Evolutionary conservation across 2,888 invertebrate species (phyloP), one percentile per base, ranked within the genome.

Genomic region (Xiphydria camelus): DNA sequence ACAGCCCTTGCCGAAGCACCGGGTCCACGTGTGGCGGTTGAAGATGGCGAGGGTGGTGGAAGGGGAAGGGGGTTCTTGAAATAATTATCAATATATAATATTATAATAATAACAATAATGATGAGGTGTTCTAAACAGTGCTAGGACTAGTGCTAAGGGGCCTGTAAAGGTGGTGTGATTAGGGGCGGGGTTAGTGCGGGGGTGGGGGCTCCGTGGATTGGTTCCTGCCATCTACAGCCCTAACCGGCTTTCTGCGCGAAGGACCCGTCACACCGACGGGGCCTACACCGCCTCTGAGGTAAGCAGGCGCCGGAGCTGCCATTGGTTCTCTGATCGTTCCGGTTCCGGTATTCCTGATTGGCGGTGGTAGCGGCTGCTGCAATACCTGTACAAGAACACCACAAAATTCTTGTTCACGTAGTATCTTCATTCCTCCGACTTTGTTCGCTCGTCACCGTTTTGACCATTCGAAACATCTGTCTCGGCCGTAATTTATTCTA

Each of bases 121-220:
- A 74, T 69, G 73, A 72, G 65, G 69, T 73, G 72, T 70, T 75
- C 70, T 74, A 73, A 75, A 73, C 69, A 74, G 70, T 74, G 73
- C 72, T 75, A 73, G 71, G 75, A 75, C 75, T 75, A 75, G 74
- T 73, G 74, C 75, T 75, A 75, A 63, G 62, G 61, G 66, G 62
- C 66, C 60, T 31, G 26, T 32, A 32, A 21, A 29, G 18, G 35
- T 18, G 41, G 25, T 52, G 60, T 40, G 55, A 55, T 52, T 50
- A 55, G 57, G 59, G 60, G 57, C 63, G 61, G 64, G 65, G 75
- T 77, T 77, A 77, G 71, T 76, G 77, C 42, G 77, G 77, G 21
- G 77, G 77, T 43, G 77, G 77, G 26, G 77, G 77, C 49, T 77
- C 77, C 52, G 77, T 76, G 48, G 77, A 75, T 65, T 77, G 77